Base-by-base conservation (phyloP, 2,113 vertebrate species). In the Cygnus buccinator region DNA sequence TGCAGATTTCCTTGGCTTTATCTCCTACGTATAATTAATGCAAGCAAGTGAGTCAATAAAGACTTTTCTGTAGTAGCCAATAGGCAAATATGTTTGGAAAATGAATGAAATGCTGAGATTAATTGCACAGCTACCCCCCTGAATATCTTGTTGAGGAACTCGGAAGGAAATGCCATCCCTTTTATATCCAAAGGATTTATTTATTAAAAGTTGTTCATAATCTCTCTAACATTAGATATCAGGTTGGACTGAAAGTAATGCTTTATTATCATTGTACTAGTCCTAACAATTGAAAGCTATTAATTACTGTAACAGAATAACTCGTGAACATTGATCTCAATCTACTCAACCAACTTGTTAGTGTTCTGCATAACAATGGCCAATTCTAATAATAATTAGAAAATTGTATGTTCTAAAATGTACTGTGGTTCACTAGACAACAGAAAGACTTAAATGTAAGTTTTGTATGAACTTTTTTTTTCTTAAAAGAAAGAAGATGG, bases 381-480 rank as follows among this genome's bases (percentile, higher is more conserved):
- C 55, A 41, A 63, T 97, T 98, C 97, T 84, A 97, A 62, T 94
- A 97, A 95, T 94, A 97, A 91, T 89, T 95, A 92, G 43, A 68
- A 97, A 97, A 76, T 79, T 87, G 18, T 4, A 4, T 93, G 96
- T 97, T 89, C 41, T 93, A 39, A 93, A 91, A 89, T 55, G 10
- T 41, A 55, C 43, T 16, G 10, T 19, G 37, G 37, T 91, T 97
- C 72, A 86, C 91, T 84, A 83, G 79, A 90, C 71, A 91, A 48
- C 57, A 25, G 58, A 57, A 83, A 62, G 52, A 77, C 81, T 89
- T 80, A 65, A 84, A 70, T 65, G 11, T 37, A 82, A 73, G 0
- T 8, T 90, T 72, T 82, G 14, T 84, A 28, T 88, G 54, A 76
- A 52, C 22, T 25, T 52, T 26, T 52, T 20, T 48, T 50, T 50